A percentile compares a stretch with the other conserved stretches of the same genome.
phyloP scores from a whole-genome alignment of 2,113 vertebrate genomes.

The Platycercus adscitus region DNA sequence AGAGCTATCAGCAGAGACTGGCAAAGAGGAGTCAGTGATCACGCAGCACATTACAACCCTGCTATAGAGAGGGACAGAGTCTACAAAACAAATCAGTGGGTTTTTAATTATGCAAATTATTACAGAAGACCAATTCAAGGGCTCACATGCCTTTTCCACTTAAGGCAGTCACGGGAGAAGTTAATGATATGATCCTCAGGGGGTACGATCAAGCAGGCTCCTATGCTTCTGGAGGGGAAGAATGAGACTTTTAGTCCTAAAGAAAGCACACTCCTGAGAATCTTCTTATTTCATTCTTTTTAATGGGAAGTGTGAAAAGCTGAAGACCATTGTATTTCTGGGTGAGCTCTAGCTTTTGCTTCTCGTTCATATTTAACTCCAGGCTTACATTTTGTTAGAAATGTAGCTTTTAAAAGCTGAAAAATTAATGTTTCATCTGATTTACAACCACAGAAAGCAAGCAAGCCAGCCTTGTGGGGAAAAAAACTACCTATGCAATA shows the following conservation, averaged over 20 bases:
- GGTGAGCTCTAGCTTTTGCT: neutral
- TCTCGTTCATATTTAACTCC: neutral
- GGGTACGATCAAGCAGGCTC: fast-evolving
- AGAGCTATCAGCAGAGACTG: neutral
- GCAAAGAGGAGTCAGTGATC: neutral
- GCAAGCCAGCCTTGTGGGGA: neutral
- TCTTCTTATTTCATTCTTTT: neutral
- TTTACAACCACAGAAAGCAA: neutral
- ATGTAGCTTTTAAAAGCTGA: neutral
- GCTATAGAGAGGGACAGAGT: neutral
- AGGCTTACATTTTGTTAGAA: neutral
- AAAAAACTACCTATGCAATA: neutral
- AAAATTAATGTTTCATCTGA: neutral
- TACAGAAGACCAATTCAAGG: neutral
- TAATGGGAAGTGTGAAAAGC: neutral
- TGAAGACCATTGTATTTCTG: neutral
- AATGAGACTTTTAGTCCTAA: fast-evolving
- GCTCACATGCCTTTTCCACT: neutral
- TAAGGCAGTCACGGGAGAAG: neutral
- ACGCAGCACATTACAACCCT: fast-evolving
- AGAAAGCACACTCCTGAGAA: neutral
- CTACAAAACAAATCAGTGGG: neutral
- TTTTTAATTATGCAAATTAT: neutral
- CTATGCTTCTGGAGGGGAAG: neutral
- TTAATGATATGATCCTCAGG: fast-evolving